Percentiles rank a stretch among this genome's conserved stretches.
These are phyloP conservation scores for Menura novaehollandiae DNA, from an alignment of 2,113 vertebrate genomes.

Conservation along the genomic window DNA sequence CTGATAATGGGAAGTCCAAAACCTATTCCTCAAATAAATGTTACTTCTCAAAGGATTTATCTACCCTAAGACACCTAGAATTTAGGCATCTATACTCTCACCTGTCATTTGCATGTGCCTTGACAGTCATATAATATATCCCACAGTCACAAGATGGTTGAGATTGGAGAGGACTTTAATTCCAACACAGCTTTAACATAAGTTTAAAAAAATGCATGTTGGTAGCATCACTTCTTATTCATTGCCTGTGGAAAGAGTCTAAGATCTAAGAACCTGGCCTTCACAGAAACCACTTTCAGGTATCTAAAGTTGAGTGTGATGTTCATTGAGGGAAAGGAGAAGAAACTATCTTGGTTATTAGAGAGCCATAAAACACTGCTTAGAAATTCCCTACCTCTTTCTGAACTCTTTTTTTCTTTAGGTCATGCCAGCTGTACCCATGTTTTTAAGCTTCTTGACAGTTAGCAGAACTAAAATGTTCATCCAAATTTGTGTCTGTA, in stretches of 20 bases:
- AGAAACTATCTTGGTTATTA: not conserved
- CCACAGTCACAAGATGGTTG: not conserved
- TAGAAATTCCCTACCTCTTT: not conserved
- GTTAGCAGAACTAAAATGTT: not conserved
- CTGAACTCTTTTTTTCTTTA: not conserved
- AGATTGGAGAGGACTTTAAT: not conserved
- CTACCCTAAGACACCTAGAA: not conserved
- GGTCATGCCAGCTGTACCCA: not conserved
- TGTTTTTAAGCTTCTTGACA: not conserved
- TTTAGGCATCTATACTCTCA: not conserved
- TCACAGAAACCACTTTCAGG: not conserved
- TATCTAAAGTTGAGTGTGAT: not conserved
- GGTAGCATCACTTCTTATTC: not conserved
- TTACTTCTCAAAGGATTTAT: not conserved
- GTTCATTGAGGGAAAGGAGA: not conserved
- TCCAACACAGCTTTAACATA: not conserved
- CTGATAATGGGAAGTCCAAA: not conserved
- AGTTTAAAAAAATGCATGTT: not conserved
- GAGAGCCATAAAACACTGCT: not conserved
- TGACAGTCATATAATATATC: not conserved
- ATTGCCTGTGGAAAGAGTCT: not conserved
- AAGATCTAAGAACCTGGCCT: not conserved
- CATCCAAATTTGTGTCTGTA: not conserved
- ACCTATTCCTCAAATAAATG: not conserved
- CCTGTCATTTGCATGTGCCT: not conserved